Percentiles rank a stretch among this genome's conserved stretches.
phyloP scores from a whole-genome alignment of 2,797 vertebrate genomes.

The Chiroxiphia lanceolata region DNA sequence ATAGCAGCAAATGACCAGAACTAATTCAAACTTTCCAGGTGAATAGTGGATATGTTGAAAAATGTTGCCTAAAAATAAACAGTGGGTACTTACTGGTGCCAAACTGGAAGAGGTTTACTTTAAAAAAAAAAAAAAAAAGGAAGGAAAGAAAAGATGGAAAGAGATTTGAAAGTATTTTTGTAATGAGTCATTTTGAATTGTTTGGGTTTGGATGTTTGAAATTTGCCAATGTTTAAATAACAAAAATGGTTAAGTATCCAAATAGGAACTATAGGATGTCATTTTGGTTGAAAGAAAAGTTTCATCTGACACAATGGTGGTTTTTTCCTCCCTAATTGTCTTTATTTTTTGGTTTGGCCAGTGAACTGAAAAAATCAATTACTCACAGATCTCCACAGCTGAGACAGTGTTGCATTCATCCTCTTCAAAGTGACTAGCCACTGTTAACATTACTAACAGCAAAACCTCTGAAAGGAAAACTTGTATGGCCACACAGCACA shows the following conservation, averaged over 20 bases:
- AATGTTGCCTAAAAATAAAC: conserved; percentile 4
- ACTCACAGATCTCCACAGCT: background rate
- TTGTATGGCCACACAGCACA: background rate
- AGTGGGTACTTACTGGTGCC: background rate
- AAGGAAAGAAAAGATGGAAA: background rate
- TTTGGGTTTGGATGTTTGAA: background rate
- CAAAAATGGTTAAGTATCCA: background rate
- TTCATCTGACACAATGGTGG: background rate
- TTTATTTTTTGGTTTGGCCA: background rate
- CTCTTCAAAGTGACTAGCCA: background rate
- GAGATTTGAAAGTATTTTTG: background rate
- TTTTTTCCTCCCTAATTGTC: background rate
- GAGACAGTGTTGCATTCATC: conserved; percentile 1
- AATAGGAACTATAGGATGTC: background rate
- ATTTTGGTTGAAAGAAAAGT: background rate
- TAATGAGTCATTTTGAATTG: background rate
- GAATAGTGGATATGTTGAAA: background rate
- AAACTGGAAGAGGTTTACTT: background rate
- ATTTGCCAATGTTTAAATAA: background rate
- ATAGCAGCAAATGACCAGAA: background rate
- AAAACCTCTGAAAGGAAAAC: background rate
- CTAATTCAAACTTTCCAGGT: conserved; percentile 46
- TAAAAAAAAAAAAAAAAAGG: background rate
- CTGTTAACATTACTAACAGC: background rate
- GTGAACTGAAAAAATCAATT: conserved; percentile 46